Evolutionary conservation across 2,888 invertebrate species (phyloP), one percentile per base, ranked within the genome.

Genomic region (Chymomyza caudatula): DNA sequence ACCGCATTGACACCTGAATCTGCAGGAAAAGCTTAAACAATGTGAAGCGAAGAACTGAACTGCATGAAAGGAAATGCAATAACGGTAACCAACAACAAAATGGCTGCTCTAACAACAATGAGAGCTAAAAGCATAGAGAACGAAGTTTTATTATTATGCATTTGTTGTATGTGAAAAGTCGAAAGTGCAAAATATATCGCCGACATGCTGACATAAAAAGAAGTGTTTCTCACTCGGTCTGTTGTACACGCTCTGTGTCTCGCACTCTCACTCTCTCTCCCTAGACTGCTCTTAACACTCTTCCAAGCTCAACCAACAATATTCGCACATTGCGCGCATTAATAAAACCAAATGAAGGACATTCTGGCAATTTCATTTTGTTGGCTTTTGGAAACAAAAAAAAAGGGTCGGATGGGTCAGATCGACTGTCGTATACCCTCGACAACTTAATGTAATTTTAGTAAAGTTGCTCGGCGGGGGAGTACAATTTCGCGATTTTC

Each of bases 321-420:
- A 11, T 47, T 47, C 15, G 19, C 47, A 47, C 17, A 47, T 17
- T 47, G 47, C 15, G 47, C 59, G 53, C 44, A 56, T 68, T 64
- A 57, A 64, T 62, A 66, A 66, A 60, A 64, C 51, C 58, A 57
- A 64, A 64, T 53, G 53, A 62, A 70, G 43, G 57, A 63, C 61
- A 63, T 25, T 72, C 53, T 64, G 63, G 63, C 61, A 68, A 71
- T 63, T 71, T 59, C 44, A 72, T 65, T 63, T 56, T 23, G 47
- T 47, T 47, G 22, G 42, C 19, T 44, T 8, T 44, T 42, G 23
- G 8, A 67, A 61, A 58, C 57, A 13, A 44, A 54, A 61, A 61
- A 44, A 22, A 54, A n/a, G n/a, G n/a, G n/a, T n/a, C n/a, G n/a
- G n/a, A n/a, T n/a, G n/a, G n/a, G n/a, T n/a, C n/a, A n/a, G n/a